Evolutionary conservation across 2,888 invertebrate species (phyloP).

Genomic region (Drosophila helvetica): DNA sequence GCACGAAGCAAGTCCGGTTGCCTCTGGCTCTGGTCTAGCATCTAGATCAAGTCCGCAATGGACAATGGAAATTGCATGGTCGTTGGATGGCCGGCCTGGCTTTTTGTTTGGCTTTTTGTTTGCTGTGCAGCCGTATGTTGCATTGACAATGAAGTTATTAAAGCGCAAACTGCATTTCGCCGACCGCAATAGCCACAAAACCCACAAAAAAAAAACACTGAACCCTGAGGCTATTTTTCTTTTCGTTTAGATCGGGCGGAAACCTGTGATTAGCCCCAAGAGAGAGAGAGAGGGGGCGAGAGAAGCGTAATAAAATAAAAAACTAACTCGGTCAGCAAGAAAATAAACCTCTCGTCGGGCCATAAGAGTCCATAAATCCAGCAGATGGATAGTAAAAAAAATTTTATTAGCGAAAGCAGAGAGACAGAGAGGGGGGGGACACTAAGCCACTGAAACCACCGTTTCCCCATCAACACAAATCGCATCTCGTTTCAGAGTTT

Average conservation of each 20-base stretch:
- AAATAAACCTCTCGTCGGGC: conserved; percentile 23
- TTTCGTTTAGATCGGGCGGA: conserved; percentile 32
- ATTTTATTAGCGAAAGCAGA: conserved; percentile 44
- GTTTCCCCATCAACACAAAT: conserved; percentile 18
- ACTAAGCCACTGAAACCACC: conserved; percentile 5
- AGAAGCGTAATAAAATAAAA: conserved; percentile 16
- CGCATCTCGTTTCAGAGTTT: conserved; percentile 31
- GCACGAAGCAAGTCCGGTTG: conserved; percentile 6
- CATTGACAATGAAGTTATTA: conserved; percentile 79
- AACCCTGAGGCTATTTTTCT: conserved; percentile 43
- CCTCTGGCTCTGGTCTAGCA: conserved; percentile 25
- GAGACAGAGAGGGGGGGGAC: conserved; percentile 1
- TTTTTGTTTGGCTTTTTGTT: conserved; percentile 14
- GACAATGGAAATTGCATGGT: conserved; percentile 23
- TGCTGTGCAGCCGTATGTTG: conserved; percentile 61
- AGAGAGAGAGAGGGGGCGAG: not conserved
- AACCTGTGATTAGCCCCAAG: conserved; percentile 60
- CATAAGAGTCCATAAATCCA: conserved; percentile 35
- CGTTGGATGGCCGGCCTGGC: conserved; percentile 20
- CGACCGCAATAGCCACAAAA: conserved; percentile 47
- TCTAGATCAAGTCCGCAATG: conserved; percentile 56
- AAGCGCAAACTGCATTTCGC: conserved; percentile 60
- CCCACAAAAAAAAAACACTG: conserved; percentile 33
- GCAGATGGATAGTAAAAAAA: conserved; percentile 17
- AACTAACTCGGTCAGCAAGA: conserved; percentile 13